Evolutionary conservation across 2,113 vertebrate species (phyloP).

Genomic region (Pseudorectes ferrugineus): DNA sequence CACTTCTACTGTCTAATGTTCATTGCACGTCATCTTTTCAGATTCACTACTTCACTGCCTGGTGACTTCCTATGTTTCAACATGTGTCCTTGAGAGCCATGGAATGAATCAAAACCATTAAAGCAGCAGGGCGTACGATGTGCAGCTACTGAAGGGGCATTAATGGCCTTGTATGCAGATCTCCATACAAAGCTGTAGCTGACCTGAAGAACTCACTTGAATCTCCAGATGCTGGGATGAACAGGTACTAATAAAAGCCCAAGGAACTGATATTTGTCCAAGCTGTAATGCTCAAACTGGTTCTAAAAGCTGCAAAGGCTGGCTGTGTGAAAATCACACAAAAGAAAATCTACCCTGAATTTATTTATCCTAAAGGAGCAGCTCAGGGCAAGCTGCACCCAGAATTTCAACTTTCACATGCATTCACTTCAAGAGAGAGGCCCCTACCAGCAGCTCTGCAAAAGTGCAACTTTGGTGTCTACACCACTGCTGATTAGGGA

Average conservation of each 20-base stretch:
- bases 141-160: neutral
- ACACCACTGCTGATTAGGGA: neutral
- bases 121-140: neutral
- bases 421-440: neutral
- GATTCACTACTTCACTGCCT: conserved; percentile 4
- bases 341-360: neutral
- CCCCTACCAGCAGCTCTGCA: too few relatives aligned
- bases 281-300: neutral
- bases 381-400: neutral
- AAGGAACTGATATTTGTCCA: neutral
- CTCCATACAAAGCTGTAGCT: neutral
- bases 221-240: neutral
- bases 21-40: neutral
- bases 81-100: neutral
- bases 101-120: neutral
- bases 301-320: neutral
- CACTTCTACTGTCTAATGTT: neutral
- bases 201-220: neutral
- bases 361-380: neutral
- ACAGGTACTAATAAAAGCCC: neutral
- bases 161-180: neutral
- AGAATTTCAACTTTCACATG: neutral
- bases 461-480: neutral
- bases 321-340: neutral
- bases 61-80: neutral